phyloP scores from a whole-genome alignment of 1,140 invertebrate species.

The Sinonovacula constricta region DNA sequence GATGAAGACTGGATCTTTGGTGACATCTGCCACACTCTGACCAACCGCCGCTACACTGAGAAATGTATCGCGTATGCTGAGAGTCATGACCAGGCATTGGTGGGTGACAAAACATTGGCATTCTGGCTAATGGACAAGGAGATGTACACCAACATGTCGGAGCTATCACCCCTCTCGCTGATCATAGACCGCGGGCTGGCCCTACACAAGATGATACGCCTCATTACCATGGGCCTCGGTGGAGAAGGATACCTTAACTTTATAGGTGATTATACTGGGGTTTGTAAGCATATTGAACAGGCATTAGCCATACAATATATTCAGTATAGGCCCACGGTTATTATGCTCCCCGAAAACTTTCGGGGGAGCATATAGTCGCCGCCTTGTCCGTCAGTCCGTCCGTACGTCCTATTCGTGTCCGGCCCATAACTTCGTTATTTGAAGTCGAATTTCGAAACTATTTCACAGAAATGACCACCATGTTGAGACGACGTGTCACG shows the following conservation, averaged over 20 bases:
- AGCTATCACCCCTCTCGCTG: slow-evolving; percentile 82
- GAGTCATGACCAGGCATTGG: slow-evolving; percentile 98
- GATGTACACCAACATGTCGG: slow-evolving; percentile 98
- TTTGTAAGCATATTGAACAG: too few relatives aligned
- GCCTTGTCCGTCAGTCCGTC: too few relatives aligned
- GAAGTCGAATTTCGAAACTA: too few relatives aligned
- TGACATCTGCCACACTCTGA: slow-evolving; percentile 95
- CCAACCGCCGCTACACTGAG: slow-evolving; percentile 97
- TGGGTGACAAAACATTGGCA: slow-evolving; percentile 98
- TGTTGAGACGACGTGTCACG: too few relatives aligned
- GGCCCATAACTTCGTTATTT: too few relatives aligned
- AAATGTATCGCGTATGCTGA: slow-evolving; percentile 97
- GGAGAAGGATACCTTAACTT: slow-evolving; percentile 99
- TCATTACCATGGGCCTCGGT: slow-evolving; percentile 95
- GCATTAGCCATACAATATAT: too few relatives aligned
- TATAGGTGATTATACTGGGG: slow-evolving; percentile 85
- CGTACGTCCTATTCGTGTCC: too few relatives aligned
- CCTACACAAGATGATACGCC: slow-evolving; percentile 97
- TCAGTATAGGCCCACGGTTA: too few relatives aligned
- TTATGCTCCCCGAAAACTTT: too few relatives aligned
- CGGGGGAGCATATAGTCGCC: too few relatives aligned
- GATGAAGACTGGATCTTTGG: slow-evolving; percentile 98
- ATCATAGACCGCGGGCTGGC: slow-evolving; percentile 95
- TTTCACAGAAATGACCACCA: too few relatives aligned
- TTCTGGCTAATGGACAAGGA: slow-evolving; percentile 99